Evolutionary conservation across 2,797 vertebrate genomes (phyloP).

Genomic region (Oryzias sinensis): DNA sequence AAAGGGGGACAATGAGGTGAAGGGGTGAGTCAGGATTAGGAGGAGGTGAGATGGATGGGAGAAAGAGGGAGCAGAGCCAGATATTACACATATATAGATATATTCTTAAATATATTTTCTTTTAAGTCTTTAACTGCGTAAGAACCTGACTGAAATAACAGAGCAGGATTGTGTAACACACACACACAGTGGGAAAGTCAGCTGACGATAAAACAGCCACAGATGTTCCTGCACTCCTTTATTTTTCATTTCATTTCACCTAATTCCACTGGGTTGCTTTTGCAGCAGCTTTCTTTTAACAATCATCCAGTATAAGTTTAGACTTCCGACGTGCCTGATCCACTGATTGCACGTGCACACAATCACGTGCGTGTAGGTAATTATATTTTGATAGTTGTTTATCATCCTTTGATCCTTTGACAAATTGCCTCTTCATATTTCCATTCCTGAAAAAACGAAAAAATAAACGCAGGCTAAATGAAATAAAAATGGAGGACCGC

Average conservation of each 20-base stretch:
- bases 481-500: conserved; percentile 29
- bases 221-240: conserved; percentile 17
- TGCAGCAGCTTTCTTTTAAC: conserved; percentile 5
- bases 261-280: conserved; percentile 18
- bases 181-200: background rate
- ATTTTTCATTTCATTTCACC: conserved; percentile 24
- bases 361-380: background rate
- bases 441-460: background rate
- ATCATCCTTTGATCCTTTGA: conserved; percentile 10
- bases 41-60: conserved; percentile 5
- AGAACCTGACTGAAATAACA: background rate
- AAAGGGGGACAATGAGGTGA: conserved; percentile 66
- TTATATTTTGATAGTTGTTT: conserved; percentile 2
- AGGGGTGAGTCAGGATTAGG: conserved; percentile 16
- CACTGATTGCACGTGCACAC: background rate
- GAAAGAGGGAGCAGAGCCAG: background rate
- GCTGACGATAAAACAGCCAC: conserved; percentile 1
- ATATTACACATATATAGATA: background rate
- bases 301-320: conserved; percentile 1
- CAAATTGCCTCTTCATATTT: conserved; percentile 12
- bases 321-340: background rate
- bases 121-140: background rate
- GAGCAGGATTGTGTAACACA: background rate
- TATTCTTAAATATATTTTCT: background rate
- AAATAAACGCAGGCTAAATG: conserved; percentile 11